Conservation (phyloP, 1,140 invertebrate genomes). For the Papilio xuthus region DNA sequence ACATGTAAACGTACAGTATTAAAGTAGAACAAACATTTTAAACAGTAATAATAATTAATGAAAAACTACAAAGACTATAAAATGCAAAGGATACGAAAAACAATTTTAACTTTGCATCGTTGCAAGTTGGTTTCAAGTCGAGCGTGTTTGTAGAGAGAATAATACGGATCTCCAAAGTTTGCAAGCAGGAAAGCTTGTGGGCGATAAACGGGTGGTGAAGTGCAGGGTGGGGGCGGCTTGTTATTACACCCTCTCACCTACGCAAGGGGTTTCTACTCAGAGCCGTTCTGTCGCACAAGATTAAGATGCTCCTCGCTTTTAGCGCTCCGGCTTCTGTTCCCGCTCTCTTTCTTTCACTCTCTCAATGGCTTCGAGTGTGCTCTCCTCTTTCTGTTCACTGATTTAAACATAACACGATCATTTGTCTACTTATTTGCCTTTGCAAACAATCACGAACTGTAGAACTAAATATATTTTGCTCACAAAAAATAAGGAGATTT, state of each 20-base stretch:
- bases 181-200: conserved; percentile 68
- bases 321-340: conserved; percentile 64
- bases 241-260: conserved; percentile 79
- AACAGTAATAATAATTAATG: background rate
- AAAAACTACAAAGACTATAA: background rate
- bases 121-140: conserved; percentile 56
- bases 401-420: conserved; percentile 54
- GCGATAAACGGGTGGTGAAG: conserved; percentile 54
- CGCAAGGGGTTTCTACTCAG: conserved; percentile 70
- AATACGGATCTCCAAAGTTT: conserved; percentile 75
- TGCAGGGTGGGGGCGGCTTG: conserved; percentile 61
- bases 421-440: conserved; percentile 41
- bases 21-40: background rate
- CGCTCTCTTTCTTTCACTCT: conserved; percentile 53
- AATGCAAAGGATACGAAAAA: conserved; percentile 27
- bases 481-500: conserved; percentile 47
- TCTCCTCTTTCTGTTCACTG: conserved; percentile 51
- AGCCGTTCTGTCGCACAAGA: conserved; percentile 72
- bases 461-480: conserved; percentile 21
- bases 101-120: conserved; percentile 51
- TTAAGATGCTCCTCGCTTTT: conserved; percentile 74
- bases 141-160: conserved; percentile 67
- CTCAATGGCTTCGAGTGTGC: conserved; percentile 60
- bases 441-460: background rate
- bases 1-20: background rate